Base-by-base conservation (phyloP, 2,797 vertebrate genomes). In the Muraenolepis orangiensis region DNA sequence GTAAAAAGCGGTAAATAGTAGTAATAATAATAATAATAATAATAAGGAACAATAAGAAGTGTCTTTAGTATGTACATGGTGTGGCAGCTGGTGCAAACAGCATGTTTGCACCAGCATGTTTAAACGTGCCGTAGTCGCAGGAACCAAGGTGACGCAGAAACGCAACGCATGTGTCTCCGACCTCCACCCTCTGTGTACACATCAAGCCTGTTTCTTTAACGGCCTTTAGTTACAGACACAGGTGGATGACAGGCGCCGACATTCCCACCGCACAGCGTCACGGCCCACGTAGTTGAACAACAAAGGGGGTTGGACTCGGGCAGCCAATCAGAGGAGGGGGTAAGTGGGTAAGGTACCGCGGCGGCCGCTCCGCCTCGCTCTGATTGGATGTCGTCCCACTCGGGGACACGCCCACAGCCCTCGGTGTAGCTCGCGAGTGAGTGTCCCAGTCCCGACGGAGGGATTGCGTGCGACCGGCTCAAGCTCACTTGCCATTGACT, bases 341-440 rank as follows among this genome's bases (percentile, higher is more conserved):
- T 72, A 69, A 40, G 14, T 66, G 20, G 0, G 16, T 51, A 11
- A 64, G 18, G 61, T 4, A 14, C 78, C 81, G 87, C 29, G 90
- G 89, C 57, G 85, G 71, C 72, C 74, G 73, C 0, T 29, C 30
- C 0, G 57, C 6, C 69, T 13, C 30, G 0, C 20, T 74, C 6
- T 42, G 80, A 93, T 93, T 93, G 91, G 91, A 18, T 30, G 42
- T 18, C 64, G 69, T 64, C 57, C 6, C 4, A 26, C 26, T 1
- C 28, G 14, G 66, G 5, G 68, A 42, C 12, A 36, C 2, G 72
- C 81, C 76, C 73, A 70, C 36, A 32, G 26, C 57, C 36, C 40
- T 46, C 40, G 2, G 6, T 11, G 18, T 18, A 51, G 42, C 20
- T 57, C 51, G 23, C 8, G 51, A 57, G 51, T 20, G 51, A 2